Conservation (phyloP, 2,113 vertebrate species). For the Chaetorhynchus papuensis region DNA sequence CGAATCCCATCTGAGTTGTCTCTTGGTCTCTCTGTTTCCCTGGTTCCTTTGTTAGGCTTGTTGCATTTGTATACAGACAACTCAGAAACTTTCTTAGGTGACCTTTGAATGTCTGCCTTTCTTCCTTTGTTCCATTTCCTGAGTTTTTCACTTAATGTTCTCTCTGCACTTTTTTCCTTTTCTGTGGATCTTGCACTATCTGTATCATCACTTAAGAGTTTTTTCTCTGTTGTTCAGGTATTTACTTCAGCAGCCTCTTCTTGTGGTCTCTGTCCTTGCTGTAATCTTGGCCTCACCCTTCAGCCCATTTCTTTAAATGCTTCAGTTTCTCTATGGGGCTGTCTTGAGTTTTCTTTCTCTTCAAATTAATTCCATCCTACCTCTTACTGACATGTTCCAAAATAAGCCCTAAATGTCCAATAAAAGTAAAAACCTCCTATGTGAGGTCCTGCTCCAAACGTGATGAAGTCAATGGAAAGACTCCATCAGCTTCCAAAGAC, state of each 20-base stretch:
- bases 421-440: slow-evolving; percentile 15
- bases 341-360: not conserved
- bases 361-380: slow-evolving; percentile 57
- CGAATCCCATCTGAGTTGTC: not conserved
- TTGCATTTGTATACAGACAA: slow-evolving; percentile 52
- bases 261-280: not conserved
- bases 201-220: slow-evolving; percentile 9
- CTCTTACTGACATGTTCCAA: slow-evolving; percentile 15
- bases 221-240: slow-evolving; percentile 14
- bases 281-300: not conserved
- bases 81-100: slow-evolving; percentile 53
- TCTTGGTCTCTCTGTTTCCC: slow-evolving; percentile 11
- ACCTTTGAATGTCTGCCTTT: slow-evolving; percentile 53
- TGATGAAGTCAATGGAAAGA: slow-evolving; percentile 44
- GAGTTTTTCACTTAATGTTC: slow-evolving; percentile 54
- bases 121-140: slow-evolving; percentile 60
- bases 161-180: slow-evolving; percentile 8
- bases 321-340: not conserved
- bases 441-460: not conserved
- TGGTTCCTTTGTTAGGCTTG: slow-evolving; percentile 5
- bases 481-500: not conserved
- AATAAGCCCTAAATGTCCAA: slow-evolving; percentile 39
- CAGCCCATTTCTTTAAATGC: slow-evolving; percentile 7
- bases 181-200: not conserved
- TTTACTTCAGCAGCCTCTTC: slow-evolving; percentile 36